Conservation (phyloP, 1,140 invertebrate genomes). For the Portunus trituberculatus region DNA sequence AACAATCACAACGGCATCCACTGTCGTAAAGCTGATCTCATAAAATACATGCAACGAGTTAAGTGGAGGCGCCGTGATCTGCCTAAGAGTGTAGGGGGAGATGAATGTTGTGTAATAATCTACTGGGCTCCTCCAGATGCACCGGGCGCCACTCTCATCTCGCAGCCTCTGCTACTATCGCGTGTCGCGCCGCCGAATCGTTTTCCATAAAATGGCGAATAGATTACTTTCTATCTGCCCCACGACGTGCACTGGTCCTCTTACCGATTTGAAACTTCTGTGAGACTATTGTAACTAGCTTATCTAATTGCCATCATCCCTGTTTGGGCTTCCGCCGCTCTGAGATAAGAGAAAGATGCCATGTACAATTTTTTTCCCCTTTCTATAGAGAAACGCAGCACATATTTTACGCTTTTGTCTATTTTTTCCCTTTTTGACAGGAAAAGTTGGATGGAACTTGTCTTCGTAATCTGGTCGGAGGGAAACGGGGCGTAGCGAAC, state of each 20-base stretch:
- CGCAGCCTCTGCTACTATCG: not conserved
- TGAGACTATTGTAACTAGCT: not conserved
- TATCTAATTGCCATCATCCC: not conserved
- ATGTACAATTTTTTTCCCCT: not conserved
- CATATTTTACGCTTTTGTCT: conserved; percentile 3
- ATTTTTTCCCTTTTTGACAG: not conserved
- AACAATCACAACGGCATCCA: conserved; percentile 58
- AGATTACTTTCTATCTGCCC: not conserved
- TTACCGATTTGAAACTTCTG: not conserved
- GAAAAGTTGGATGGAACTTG: conserved; percentile 10
- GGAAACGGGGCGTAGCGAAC: conserved; percentile 8
- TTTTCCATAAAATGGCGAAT: not conserved
- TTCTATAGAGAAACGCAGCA: not conserved
- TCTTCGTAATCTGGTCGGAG: conserved; percentile 2
- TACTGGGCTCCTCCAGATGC: not conserved
- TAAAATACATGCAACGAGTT: conserved; percentile 46
- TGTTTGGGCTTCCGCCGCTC: not conserved
- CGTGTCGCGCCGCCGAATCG: not conserved
- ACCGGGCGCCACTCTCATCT: no score
- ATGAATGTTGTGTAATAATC: conserved; percentile 9
- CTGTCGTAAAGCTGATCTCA: conserved; percentile 53
- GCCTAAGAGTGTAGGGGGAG: not conserved
- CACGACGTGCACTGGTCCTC: not conserved
- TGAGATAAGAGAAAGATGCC: not conserved
- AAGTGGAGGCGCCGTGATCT: not conserved